Evolutionary conservation across 2,888 invertebrate species (phyloP).

Genomic region (Pilophorus perplexus): DNA sequence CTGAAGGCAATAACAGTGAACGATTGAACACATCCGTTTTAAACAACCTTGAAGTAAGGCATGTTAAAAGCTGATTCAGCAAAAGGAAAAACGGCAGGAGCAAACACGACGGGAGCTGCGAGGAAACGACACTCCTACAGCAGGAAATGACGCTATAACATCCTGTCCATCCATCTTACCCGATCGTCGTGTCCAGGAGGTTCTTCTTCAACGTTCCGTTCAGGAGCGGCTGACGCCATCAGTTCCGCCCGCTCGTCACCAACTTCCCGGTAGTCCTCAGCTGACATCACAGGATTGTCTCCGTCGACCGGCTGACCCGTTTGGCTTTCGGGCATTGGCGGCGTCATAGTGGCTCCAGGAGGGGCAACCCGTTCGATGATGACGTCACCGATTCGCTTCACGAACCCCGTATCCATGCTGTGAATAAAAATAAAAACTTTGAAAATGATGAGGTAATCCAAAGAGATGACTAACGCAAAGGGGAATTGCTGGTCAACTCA

Average conservation of each 20-base stretch:
- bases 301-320: neutral
- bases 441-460: neutral
- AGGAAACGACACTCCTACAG: neutral
- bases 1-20: conserved; percentile 5
- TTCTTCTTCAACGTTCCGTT: neutral
- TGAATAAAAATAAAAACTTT: neutral
- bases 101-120: no score
- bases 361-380: conserved; percentile 57
- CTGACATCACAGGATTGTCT: no score
- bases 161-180: neutral
- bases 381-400: conserved; percentile 61
- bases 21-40: no score
- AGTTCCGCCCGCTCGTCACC: neutral
- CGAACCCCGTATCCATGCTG: conserved; percentile 32
- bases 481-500: no score
- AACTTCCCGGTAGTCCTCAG: no score
- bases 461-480: no score
- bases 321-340: neutral
- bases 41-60: no score
- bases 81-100: no score
- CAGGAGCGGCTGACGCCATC: neutral
- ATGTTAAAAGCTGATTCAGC: no score
- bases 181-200: neutral
- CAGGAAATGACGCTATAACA: neutral
- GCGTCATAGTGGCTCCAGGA: neutral